A percentile compares a stretch with the other conserved stretches of the same genome.
phyloP scores from a whole-genome alignment of 2,113 vertebrate genomes.

The Lamprologus callipterus region DNA sequence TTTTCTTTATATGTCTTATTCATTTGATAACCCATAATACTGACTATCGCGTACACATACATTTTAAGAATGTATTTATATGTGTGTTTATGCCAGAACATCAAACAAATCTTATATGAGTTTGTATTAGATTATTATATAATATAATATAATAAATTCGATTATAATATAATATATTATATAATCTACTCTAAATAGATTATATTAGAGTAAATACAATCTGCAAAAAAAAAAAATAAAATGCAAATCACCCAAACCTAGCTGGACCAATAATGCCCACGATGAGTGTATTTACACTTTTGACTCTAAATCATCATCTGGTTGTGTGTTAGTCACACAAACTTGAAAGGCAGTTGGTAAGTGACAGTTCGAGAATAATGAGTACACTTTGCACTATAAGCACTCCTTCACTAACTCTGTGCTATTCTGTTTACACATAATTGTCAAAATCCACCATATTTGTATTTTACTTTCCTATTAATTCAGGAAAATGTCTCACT shows the following conservation, averaged over 20 bases:
- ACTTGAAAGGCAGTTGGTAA: background rate
- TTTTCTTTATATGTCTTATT: background rate
- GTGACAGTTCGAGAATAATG: background rate
- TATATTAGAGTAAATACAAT: background rate
- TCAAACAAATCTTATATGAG: background rate
- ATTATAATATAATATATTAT: background rate
- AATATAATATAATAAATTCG: background rate
- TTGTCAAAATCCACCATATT: background rate
- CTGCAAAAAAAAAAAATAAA: background rate
- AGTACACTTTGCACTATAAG: fast-evolving
- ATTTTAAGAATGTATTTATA: background rate
- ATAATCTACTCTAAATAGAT: background rate
- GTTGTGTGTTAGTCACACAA: background rate
- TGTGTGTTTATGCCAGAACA: background rate
- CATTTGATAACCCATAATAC: background rate
- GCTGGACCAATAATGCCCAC: background rate
- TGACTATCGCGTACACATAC: background rate
- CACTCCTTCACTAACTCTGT: background rate
- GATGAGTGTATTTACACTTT: background rate
- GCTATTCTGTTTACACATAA: background rate
- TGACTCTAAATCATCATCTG: background rate
- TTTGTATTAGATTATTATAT: background rate
- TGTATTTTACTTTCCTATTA: background rate
- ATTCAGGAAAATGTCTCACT: background rate
- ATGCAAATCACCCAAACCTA: background rate